phyloP scores from a whole-genome alignment of 2,797 vertebrate species.

The Kryptopterus vitreolus region DNA sequence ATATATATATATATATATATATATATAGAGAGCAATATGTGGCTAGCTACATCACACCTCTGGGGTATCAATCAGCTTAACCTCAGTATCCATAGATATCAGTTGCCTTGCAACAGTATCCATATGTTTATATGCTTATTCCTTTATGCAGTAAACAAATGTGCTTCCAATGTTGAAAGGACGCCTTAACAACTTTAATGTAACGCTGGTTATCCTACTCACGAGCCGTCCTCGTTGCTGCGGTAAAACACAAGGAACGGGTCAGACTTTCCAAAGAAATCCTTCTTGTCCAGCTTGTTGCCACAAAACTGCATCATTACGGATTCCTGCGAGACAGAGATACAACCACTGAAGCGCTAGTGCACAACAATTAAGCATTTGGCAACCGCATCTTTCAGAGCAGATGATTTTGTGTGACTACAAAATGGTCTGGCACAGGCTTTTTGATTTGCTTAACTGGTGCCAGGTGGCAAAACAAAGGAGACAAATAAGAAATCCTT shows the following conservation, averaged over 20 bases:
- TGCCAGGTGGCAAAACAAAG: conserved; percentile 40
- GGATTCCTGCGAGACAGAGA: conserved; percentile 76
- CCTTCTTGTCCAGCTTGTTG: conserved; percentile 93
- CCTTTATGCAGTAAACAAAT: background rate
- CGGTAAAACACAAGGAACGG: conserved; percentile 90
- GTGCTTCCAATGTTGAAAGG: background rate
- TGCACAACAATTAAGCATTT: conserved; percentile 7
- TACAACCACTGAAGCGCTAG: background rate
- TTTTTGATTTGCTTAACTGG: conserved; percentile 20
- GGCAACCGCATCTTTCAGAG: conserved; percentile 12
- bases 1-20: too few species aligned
- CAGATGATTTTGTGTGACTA: conserved; percentile 25
- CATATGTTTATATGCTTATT: background rate
- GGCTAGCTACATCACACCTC: background rate
- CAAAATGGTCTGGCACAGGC: conserved; percentile 32
- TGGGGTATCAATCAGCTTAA: background rate
- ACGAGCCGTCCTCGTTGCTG: conserved; percentile 94
- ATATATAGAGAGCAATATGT: background rate
- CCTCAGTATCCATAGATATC: background rate
- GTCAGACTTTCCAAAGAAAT: conserved; percentile 94
- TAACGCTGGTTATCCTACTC: conserved; percentile 57
- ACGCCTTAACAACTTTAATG: background rate
- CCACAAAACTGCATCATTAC: conserved; percentile 95
- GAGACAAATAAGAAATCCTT: conserved; percentile 35
- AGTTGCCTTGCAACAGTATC: background rate